Base-by-base conservation (phyloP, 2,113 vertebrate species). In the Neolamprologus fasciatus region DNA sequence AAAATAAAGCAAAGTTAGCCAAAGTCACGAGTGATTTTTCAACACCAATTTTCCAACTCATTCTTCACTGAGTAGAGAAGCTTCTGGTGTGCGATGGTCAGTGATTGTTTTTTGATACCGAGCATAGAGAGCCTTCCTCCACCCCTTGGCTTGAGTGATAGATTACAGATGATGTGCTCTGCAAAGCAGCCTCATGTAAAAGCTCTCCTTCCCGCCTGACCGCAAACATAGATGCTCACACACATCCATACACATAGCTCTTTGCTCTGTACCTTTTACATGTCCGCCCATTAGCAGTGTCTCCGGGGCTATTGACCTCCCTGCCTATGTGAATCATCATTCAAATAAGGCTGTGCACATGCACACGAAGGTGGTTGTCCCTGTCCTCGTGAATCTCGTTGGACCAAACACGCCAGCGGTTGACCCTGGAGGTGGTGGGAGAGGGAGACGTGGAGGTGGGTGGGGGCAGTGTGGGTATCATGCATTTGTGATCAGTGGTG, bases 271-370 rank as follows among this genome's bases (percentile, higher is more conserved):
- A 68, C 66, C 47, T 89, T 89, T 80, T 92, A 79, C 79, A 5
- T 89, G 78, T 89, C 79, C 57, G 40, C 79, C 89, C 89, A 83
- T 94, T 93, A 92, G 63, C 79, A 71, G 81, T 89, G 85, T 91
- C 90, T 91, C 84, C 19, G 68, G 80, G 91, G 92, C 85, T 88
- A 85, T 57, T 88, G 84, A 83, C 91, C 88, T 94, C 88, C 40
- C 88, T 92, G 89, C 78, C 89, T 68, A 21, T 87, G 63, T 94
- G 91, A 95, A 93, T 95, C 91, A 92, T 92, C 83, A 84, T 90
- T 95, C 84, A 92, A 92, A 92, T 90, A 86, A 92, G 54, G 53
- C 86, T 50, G 71, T 53, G 73, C 79, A 81, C 51, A 80, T 86
- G 54, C 63, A 86, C 26, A 51, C 19, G 28, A 80, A 86, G 87